Evolutionary conservation across 2,888 invertebrate genomes (phyloP), one percentile per base, ranked within the genome.

Genomic region (Hylaea fasciaria): DNA sequence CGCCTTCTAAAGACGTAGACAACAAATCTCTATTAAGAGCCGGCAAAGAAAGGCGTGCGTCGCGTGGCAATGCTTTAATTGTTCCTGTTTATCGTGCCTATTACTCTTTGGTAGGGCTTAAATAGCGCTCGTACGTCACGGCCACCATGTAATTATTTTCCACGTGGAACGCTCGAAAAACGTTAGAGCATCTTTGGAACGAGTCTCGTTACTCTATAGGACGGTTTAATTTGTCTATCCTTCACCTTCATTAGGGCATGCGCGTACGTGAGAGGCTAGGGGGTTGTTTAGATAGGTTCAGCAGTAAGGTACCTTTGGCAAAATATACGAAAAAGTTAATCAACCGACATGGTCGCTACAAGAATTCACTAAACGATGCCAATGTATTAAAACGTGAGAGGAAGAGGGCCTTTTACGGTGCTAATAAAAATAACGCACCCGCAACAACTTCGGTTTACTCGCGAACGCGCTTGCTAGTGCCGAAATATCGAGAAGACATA

Each of bases 61-160:
- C 91, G 91, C 83, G 81, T 89, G 78, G 89, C 89, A 87, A 91
- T 90, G 89, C 85, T 91, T 91, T 91, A 91, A 91, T 91, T 91
- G 90, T 84, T 80, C 76, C 83, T 89, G 87, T 91, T 91, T 91
- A 91, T 91, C 88, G 87, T 83, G 67, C 74, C 84, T 80, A 91
- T 91, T 89, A 86, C 83, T 91, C 91, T 89, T 83, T 85, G 85
- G 85, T 81, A 73, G 77, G 80, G 84, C 86, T 88, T 89, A 90
- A 91, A 89, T 89, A 88, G 91, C 87, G 81, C 79, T 81, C 87
- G 86, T 91, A 91, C 86, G 87, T 92, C 88, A 91, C 88, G 73
- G 83, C 71, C 79, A 82, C 85, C 86, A 85, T 88, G 90, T 91
- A 90, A 92, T 92, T 91, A 91, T 90, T 91, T 91, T 80, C 79